Percentiles rank a stretch among this genome's conserved stretches.
These are phyloP conservation scores for Lates calcarifer DNA, from an alignment of 2,113 vertebrate species.

Conservation along the genomic window DNA sequence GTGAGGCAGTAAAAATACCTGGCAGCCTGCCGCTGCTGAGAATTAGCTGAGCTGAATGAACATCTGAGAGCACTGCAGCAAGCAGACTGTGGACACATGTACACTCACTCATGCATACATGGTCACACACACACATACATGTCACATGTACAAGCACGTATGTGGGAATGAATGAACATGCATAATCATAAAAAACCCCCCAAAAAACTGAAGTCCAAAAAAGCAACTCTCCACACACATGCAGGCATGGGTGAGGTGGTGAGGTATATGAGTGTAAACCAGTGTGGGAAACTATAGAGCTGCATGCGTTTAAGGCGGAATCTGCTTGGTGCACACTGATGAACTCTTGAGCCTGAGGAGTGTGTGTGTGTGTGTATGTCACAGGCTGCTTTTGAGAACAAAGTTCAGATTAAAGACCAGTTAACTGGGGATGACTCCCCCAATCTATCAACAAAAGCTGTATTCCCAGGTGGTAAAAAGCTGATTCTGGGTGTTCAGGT, in stretches of 20 bases:
- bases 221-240: not conserved
- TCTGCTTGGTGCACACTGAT: conserved; percentile 53
- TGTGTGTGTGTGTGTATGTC: conserved; percentile 40
- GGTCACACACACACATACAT: not conserved
- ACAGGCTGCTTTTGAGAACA: too few relatives aligned
- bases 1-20: conserved; percentile 70
- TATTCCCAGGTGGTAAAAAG: too few relatives aligned
- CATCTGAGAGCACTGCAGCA: conserved; percentile 56
- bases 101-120: not conserved
- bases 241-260: conserved; percentile 21
- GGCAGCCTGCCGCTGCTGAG: conserved; percentile 64
- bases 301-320: conserved; percentile 66
- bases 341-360: conserved; percentile 52
- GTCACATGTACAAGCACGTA: not conserved
- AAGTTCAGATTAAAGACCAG: too few relatives aligned
- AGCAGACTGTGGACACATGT: conserved; percentile 45
- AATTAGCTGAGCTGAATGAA: conserved; percentile 63
- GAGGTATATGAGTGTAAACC: conserved; percentile 31
- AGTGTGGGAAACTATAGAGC: conserved; percentile 75
- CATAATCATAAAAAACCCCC: too few relatives aligned
- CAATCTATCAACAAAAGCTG: too few relatives aligned
- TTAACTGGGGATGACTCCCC: too few relatives aligned
- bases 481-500: too few relatives aligned
- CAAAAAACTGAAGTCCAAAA: too few relatives aligned
- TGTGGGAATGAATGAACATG: not conserved